Conservation (phyloP, 2,888 invertebrate genomes). For the Ophion ventricosus region DNA sequence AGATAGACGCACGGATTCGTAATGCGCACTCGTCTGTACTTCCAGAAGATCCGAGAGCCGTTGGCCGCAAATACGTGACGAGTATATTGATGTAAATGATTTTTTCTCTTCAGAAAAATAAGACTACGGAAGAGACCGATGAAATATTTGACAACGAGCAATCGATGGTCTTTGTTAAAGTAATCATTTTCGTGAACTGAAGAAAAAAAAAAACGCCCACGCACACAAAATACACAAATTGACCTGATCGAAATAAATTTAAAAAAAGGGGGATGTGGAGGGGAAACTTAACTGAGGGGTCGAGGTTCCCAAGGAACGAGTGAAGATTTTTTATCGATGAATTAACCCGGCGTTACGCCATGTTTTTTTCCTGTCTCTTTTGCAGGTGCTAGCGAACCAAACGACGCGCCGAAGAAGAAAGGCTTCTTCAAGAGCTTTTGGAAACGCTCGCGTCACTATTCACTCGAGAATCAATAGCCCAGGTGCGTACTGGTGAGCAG, state of each 20-base stretch:
- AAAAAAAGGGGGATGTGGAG: neutral
- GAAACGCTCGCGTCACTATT: conserved; percentile 94
- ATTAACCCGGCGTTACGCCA: conserved; percentile 26
- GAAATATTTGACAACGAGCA: conserved; percentile 17
- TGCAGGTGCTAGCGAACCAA: conserved; percentile 87
- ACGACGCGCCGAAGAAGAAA: conserved; percentile 91
- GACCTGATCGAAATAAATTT: neutral
- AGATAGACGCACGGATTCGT: conserved; percentile 27
- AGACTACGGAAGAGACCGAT: conserved; percentile 17
- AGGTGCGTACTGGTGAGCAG: conserved; percentile 80
- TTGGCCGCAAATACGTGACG: conserved; percentile 71
- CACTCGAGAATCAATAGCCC: conserved; percentile 92
- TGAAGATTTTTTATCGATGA: neutral
- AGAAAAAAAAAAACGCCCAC: neutral
- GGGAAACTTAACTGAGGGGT: neutral
- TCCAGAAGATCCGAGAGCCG: conserved; percentile 35
- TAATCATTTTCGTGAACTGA: neutral
- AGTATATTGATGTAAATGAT: conserved; percentile 65
- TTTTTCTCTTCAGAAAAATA: conserved; percentile 1
- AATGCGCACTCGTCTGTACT: conserved; percentile 20
- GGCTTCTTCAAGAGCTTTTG: conserved; percentile 95
- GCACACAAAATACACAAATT: neutral
- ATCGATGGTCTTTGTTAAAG: neutral
- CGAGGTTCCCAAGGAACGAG: neutral
- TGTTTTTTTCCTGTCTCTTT: conserved; percentile 70